Conservation (phyloP, 2,797 vertebrate species). For the Dendrocincla fuliginosa region DNA sequence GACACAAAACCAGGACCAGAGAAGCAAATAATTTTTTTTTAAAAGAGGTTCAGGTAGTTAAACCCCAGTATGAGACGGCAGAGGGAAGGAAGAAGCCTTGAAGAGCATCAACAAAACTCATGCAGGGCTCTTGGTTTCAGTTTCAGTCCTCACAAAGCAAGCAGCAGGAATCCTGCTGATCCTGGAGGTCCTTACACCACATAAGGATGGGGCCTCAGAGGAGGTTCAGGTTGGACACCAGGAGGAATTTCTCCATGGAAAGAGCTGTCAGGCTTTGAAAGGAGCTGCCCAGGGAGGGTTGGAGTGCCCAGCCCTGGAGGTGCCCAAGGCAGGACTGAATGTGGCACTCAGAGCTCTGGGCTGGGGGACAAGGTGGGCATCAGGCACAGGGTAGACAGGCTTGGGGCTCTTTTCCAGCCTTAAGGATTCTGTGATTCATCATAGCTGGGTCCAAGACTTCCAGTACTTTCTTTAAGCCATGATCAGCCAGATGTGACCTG, state of each 20-base stretch:
- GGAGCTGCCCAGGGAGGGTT: not conserved
- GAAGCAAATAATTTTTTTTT: not conserved
- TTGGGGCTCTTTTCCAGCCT: not conserved
- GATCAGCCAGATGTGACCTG: not conserved
- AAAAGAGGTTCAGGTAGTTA: not conserved
- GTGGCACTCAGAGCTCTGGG: not conserved
- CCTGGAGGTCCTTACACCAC: not conserved
- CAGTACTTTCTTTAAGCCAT: not conserved
- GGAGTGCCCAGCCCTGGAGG: not conserved
- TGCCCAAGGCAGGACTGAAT: not conserved
- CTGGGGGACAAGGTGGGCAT: not conserved
- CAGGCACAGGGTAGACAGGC: fast-evolving
- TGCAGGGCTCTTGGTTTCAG: not conserved
- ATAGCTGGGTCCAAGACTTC: not conserved
- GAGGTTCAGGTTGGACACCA: not conserved
- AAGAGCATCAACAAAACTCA: not conserved
- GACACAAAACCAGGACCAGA: not conserved
- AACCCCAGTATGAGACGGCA: fast-evolving
- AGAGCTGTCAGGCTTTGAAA: not conserved
- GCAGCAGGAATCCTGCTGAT: not conserved
- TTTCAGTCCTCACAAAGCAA: not conserved
- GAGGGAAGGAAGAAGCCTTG: not conserved
- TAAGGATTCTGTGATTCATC: not conserved
- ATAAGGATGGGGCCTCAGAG: not conserved
- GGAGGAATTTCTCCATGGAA: not conserved